These are phyloP conservation scores for Cliona cf. orientalis DNA, from an alignment of 37 sponge, comb jelly and placozoan species.

Conservation along the genomic window DNA sequence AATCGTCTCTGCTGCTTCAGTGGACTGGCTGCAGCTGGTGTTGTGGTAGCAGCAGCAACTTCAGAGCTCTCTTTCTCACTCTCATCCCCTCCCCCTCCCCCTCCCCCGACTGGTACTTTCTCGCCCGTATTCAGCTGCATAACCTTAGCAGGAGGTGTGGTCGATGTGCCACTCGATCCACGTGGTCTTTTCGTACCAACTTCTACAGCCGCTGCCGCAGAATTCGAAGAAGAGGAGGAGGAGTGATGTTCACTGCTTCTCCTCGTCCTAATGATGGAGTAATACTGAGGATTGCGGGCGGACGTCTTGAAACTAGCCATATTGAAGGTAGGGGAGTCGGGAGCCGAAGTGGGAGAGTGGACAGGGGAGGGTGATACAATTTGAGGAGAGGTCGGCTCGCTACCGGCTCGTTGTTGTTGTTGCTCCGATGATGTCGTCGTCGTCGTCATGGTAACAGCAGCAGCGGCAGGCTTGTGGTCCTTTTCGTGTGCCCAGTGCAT, in stretches of 20 bases:
- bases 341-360: background rate
- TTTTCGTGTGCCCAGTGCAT: constrained; percentile 25
- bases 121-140: constrained; percentile 27
- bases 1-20: background rate
- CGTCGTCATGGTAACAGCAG: constrained; percentile 1
- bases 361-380: background rate
- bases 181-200: constrained; percentile 16
- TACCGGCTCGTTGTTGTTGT: background rate
- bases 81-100: no score
- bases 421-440: background rate
- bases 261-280: constrained; percentile 44
- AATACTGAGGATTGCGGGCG: constrained; percentile 38
- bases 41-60: background rate
- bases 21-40: background rate
- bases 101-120: background rate
- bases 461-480: background rate
- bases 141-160: constrained; percentile 4
- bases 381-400: background rate
- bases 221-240: background rate
- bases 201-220: background rate
- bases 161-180: background rate
- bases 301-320: constrained; percentile 22
- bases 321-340: constrained; percentile 17
- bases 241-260: background rate
- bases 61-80: no score